phyloP scores from a whole-genome alignment of 2,888 invertebrate species.

The Altica lythri region DNA sequence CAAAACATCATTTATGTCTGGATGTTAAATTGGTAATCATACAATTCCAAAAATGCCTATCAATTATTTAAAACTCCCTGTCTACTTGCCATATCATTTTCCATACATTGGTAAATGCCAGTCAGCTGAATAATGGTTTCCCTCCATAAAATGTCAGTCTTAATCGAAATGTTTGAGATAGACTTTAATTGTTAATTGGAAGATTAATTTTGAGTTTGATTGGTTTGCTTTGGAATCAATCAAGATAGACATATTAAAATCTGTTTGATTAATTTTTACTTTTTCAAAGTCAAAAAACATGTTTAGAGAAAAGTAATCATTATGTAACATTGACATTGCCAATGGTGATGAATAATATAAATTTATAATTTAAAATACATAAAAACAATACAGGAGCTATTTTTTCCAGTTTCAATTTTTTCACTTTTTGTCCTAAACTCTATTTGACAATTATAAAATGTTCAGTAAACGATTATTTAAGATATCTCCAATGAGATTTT shows the following conservation, averaged over 20 bases:
- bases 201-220: slow-evolving; percentile 12
- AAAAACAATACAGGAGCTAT: too few species aligned
- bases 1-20: neutral
- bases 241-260: slow-evolving; percentile 4
- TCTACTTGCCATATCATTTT: slow-evolving; percentile 16
- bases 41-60: slow-evolving; percentile 10
- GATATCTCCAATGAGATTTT: too few species aligned
- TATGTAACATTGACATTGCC: too few species aligned
- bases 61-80: slow-evolving; percentile 11
- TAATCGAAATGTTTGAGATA: slow-evolving; percentile 12
- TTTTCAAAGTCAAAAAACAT: neutral
- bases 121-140: slow-evolving; percentile 10
- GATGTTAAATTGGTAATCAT: slow-evolving; percentile 10
- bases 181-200: slow-evolving; percentile 9
- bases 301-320: too few species aligned
- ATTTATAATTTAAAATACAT: too few species aligned
- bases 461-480: too few species aligned
- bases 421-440: too few species aligned
- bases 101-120: slow-evolving; percentile 12
- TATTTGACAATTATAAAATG: too few species aligned
- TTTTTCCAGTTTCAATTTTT: too few species aligned
- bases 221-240: slow-evolving; percentile 6
- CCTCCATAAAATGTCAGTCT: slow-evolving; percentile 13
- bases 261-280: neutral
- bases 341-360: too few species aligned